Evolutionary conservation across 1,140 invertebrate species (phyloP), one percentile per base, ranked within the genome.

Genomic region (Gonatopus flavifemur): DNA sequence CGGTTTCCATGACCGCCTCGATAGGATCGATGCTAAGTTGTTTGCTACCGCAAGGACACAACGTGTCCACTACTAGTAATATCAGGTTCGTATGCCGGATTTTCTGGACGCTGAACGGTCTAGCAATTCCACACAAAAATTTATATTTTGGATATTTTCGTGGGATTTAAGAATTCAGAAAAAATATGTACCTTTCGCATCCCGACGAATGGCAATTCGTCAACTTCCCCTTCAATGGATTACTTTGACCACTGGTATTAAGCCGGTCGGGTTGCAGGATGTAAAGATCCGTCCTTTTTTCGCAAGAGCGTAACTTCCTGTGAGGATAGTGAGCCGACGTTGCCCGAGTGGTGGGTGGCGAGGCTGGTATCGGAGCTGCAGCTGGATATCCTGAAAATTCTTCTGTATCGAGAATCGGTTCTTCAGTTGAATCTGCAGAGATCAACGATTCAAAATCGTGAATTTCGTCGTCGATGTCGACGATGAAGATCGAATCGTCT

Each of bases 81-180:
- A 96, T 91, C 36, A 96, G 76, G 80, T 96, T 96, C 59, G 92
- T 94, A 66, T 93, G 88, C 30, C 87, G 90, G 59, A 95, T 92
- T 77, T 93, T 93, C 66, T 95, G 92, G 9, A 94, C 91, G 73
- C 92, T 94, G 76, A 95, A 96, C 10, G 91, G 91, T 57, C 90
- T 93, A 74, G n/a, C n/a, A n/a, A n/a, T n/a, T 18, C 6, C 10
- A 20, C n/a, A 15, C 13, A 9, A 16, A 18, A 15, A 30, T 21
- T 15, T 46, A 18, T 16, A 8, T 32, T 12, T 39, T 15, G 19
- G 12, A 19, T 50, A 20, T 24, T 35, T 38, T 20, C 15, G 13
- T 25, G 3, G 15, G 3, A 6, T 45, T 18, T 13, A 20, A n/a
- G 10, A 20, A 15, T 20, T 13, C 2, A 44, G 18, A n/a, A 16